A percentile compares a stretch with the other conserved stretches of the same genome.
phyloP scores from a whole-genome alignment of 1,140 invertebrate genomes.

The Heliconius eleuchia region DNA sequence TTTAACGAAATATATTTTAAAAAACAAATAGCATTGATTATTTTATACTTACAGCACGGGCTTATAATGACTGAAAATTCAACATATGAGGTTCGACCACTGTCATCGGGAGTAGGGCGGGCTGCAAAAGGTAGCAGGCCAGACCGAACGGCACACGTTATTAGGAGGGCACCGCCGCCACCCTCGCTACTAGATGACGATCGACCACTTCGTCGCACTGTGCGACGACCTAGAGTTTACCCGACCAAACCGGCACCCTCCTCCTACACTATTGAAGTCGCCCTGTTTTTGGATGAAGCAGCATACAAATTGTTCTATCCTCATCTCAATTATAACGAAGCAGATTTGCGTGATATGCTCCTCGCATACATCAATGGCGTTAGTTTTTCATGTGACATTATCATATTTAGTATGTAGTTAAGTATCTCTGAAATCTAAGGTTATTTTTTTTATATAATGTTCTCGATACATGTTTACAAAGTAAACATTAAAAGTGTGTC shows the following conservation, averaged over 20 bases:
- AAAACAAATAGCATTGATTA: not conserved
- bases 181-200: slow-evolving; percentile 61
- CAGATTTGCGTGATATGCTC: slow-evolving; percentile 86
- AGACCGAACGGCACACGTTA: slow-evolving; percentile 79
- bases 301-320: slow-evolving; percentile 87
- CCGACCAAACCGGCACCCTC: slow-evolving; percentile 61
- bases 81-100: slow-evolving; percentile 85
- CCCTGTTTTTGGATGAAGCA: slow-evolving; percentile 88
- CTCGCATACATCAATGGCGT: slow-evolving; percentile 89
- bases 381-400: slow-evolving; percentile 49
- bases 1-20: not conserved
- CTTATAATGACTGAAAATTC: slow-evolving; percentile 84
- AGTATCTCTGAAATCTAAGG: not conserved
- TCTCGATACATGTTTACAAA: slow-evolving; percentile 1
- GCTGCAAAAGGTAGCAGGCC: slow-evolving; percentile 46
- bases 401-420: not conserved
- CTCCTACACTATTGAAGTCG: slow-evolving; percentile 84
- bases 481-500: slow-evolving; percentile 12
- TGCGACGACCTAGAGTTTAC: slow-evolving; percentile 52
- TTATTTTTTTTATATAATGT: not conserved
- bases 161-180: slow-evolving; percentile 79
- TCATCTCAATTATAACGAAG: slow-evolving; percentile 84
- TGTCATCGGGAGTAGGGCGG: slow-evolving; percentile 65
- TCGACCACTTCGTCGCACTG: slow-evolving; percentile 50
- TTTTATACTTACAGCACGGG: slow-evolving; percentile 79